phyloP scores from a whole-genome alignment of 2,888 invertebrate species.

The Drosophila neotestacea region DNA sequence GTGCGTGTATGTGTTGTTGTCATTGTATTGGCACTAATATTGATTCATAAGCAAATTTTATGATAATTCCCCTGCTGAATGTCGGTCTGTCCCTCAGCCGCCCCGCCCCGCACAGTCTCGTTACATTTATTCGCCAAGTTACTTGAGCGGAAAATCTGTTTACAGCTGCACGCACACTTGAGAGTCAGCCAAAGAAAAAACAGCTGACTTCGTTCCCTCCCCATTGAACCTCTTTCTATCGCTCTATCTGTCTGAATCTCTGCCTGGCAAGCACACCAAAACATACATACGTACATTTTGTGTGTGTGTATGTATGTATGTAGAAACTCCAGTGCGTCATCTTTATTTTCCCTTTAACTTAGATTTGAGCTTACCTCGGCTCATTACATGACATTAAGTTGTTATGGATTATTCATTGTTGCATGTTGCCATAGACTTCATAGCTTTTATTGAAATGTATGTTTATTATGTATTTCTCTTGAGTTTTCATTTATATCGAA shows the following conservation, averaged over 20 bases:
- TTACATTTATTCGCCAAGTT: constrained; percentile 77
- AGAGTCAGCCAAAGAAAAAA: constrained; percentile 45
- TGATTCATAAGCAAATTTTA: constrained; percentile 79
- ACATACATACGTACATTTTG: constrained; percentile 22
- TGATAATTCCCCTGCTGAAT: constrained; percentile 61
- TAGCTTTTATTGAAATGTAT: constrained; percentile 63
- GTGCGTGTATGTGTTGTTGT: constrained; percentile 25
- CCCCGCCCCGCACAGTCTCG: constrained; percentile 17
- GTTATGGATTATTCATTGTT: constrained; percentile 70
- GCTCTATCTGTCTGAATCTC: constrained; percentile 1
- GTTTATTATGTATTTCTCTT: not conserved
- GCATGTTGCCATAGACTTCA: constrained; percentile 55
- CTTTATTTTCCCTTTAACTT: not conserved
- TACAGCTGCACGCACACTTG: constrained; percentile 81
- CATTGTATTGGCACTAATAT: constrained; percentile 66
- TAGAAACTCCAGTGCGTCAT: constrained; percentile 46
- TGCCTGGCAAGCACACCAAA: constrained; percentile 32
- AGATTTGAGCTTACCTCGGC: constrained; percentile 1
- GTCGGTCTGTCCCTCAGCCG: not conserved
- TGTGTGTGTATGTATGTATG: constrained; percentile 34
- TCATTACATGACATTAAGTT: constrained; percentile 74
- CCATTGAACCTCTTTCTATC: not conserved
- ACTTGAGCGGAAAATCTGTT: constrained; percentile 80
- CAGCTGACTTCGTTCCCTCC: constrained; percentile 21
- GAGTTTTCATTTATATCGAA: not conserved